A percentile compares a stretch with the other conserved stretches of the same genome.
phyloP scores from a whole-genome alignment of 2,888 invertebrate species.

The Bugula neritina region DNA sequence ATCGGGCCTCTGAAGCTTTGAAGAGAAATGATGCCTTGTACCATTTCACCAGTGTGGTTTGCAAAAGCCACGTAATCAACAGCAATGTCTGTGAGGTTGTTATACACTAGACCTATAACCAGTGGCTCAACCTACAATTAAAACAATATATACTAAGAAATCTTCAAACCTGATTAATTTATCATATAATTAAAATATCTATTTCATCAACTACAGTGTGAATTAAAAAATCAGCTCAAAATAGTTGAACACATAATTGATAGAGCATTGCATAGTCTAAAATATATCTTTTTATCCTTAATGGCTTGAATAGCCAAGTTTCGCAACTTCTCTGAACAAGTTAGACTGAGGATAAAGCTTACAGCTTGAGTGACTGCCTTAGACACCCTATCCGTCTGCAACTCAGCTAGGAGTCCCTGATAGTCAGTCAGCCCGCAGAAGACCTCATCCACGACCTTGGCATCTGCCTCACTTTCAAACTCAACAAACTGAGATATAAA shows the following conservation, averaged over 20 bases:
- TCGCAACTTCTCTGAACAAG: too few species aligned
- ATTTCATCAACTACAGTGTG: too few species aligned
- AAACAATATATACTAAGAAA: too few species aligned
- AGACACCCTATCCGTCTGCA: constrained; percentile 8
- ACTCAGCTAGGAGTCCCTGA: neutral
- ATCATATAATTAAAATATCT: too few species aligned
- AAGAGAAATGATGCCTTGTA: neutral
- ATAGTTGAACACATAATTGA: too few species aligned
- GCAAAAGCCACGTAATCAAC: neutral
- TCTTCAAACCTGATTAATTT: too few species aligned
- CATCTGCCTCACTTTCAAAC: neutral
- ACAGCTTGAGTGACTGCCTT: neutral
- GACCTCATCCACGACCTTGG: neutral
- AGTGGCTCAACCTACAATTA: neutral
- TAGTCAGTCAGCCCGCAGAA: neutral
- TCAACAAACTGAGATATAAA: constrained; percentile 22
- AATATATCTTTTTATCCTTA: too few species aligned
- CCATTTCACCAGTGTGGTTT: neutral
- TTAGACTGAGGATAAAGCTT: too few species aligned
- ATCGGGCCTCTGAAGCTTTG: constrained; percentile 21
- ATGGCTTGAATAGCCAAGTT: too few species aligned
- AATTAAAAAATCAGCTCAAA: too few species aligned
- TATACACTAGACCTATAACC: neutral
- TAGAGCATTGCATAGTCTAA: too few species aligned
- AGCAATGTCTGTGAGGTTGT: constrained; percentile 10